Percentiles rank a stretch among this genome's conserved stretches.
These are phyloP conservation scores for Noctuana brunneofusca DNA, from an alignment of 2,888 invertebrate species.

Conservation along the genomic window DNA sequence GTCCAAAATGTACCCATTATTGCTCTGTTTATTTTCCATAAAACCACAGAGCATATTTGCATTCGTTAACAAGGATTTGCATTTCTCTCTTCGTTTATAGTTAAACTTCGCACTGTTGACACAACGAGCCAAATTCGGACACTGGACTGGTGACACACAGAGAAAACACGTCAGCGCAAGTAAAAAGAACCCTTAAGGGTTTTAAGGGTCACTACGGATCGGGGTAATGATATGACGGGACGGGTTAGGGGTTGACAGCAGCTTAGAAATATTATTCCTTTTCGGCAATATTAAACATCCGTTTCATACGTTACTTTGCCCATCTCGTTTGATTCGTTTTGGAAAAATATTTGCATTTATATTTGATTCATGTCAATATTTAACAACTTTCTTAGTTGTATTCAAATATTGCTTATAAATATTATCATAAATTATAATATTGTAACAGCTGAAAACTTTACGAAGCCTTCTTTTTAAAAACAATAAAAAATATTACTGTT, in stretches of 20 bases:
- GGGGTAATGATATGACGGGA: constrained; percentile 35
- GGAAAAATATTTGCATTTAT: background rate
- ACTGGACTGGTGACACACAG: constrained; percentile 8
- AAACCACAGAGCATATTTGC: background rate
- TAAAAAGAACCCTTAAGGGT: constrained; percentile 32
- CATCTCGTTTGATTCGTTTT: background rate
- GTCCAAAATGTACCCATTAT: background rate
- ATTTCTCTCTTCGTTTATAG: constrained; percentile 8
- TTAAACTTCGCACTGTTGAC: constrained; percentile 12
- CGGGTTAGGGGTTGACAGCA: constrained; percentile 30
- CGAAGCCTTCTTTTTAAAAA: no score
- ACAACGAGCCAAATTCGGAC: background rate
- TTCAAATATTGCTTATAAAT: no score
- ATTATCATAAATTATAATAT: no score
- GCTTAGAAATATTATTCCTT: constrained; percentile 17
- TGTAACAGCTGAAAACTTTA: no score
- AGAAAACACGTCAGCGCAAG: constrained; percentile 30
- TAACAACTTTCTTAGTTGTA: no score
- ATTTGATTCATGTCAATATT: no score
- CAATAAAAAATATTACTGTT: no score
- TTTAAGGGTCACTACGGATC: constrained; percentile 23
- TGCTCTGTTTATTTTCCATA: background rate
- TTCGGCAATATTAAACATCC: constrained; percentile 15
- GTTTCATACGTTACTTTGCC: background rate
- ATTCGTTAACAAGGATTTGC: constrained; percentile 8